Evolutionary conservation across 2,888 invertebrate species (phyloP), one percentile per base, ranked within the genome.

Genomic region (Strigamia crassipes): DNA sequence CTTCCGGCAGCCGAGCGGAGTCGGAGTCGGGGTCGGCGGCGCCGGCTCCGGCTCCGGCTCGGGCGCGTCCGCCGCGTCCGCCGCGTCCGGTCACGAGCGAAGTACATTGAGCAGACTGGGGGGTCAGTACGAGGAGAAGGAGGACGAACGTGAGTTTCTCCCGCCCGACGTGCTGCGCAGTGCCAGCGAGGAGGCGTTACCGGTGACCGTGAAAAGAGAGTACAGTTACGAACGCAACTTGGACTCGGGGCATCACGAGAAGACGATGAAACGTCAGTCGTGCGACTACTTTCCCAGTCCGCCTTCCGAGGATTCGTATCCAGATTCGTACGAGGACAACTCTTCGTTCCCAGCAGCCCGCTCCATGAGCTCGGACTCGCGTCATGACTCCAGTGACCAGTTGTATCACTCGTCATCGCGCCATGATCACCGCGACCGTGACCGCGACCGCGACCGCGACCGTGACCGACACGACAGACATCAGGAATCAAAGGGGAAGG

Each of bases 1-100:
- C 86, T 90, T 89, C 85, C 88, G 91, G 87, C 88, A 91, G 85
- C 91, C 93, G 56, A 82, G 81, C 82, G 78, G 81, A 90, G 34
- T 46, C 79, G 79, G 23, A n/a, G n/a, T n/a, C n/a, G 34, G 27
- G 3, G 21, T 18, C 46, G 46, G 27, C n/a, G 34, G 27, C 8
- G 21, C 42, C 21, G 51, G 15, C 46, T 9, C 31, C n/a, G 23
- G 56, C 1, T 9, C 56, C 81, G 78, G 81, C 90, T 18, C 77
- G 66, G 79, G 27, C n/a, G 34, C 42, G 8, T 41, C 42, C 21
- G 51, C 46, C n/a, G 34, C 42, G 8, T 41, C 42, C 21, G 51
- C 46, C 46, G 46, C 31, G 61, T 46, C 38, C 9, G 38, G 42
- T 18, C 27, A 27, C 27, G 27, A 56, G 61, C 61, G 82, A 31